These are phyloP conservation scores for Gadus macrocephalus DNA, from an alignment of 2,113 vertebrate genomes.

Conservation along the genomic window DNA sequence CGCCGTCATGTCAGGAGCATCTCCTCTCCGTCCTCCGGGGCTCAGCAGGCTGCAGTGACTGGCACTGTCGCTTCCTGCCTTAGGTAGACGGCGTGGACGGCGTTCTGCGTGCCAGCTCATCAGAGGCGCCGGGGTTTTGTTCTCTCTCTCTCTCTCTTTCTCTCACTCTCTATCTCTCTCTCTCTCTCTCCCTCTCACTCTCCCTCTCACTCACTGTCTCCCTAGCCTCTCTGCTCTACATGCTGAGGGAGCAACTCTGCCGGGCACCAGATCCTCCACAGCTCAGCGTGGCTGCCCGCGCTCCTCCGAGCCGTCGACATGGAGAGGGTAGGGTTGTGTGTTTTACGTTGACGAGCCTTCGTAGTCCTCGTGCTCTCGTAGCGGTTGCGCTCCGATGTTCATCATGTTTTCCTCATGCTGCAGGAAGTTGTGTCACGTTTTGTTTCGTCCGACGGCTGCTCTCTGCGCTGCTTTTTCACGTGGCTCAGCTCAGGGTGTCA, in stretches of 20 bases:
- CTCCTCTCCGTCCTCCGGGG: constrained; percentile 44
- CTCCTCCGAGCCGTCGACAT: constrained; percentile 49
- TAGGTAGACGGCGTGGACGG: constrained; percentile 61
- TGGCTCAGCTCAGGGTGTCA: no score
- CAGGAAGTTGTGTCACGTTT: background rate
- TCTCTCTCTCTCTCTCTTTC: background rate
- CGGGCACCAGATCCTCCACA: constrained; percentile 20
- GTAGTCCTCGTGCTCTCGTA: constrained; percentile 18
- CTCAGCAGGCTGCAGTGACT: constrained; percentile 40
- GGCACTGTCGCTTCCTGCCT: constrained; percentile 62
- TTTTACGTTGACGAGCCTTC: no score
- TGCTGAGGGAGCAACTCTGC: constrained; percentile 35
- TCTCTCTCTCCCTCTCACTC: background rate
- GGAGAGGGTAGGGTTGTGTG: constrained; percentile 70
- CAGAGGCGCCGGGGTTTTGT: no score
- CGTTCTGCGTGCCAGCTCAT: constrained; percentile 34
- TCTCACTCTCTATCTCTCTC: no score
- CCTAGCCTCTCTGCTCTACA: constrained; percentile 35
- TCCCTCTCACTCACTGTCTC: constrained; percentile 23
- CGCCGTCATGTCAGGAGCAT: constrained; percentile 63
- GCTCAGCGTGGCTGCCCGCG: background rate
- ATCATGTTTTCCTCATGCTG: constrained; percentile 11
- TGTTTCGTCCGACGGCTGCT: constrained; percentile 5
- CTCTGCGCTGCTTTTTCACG: constrained; percentile 12
- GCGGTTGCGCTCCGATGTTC: background rate